Conservation (phyloP, 2,113 vertebrate genomes). For the Myotis davidii region DNA sequence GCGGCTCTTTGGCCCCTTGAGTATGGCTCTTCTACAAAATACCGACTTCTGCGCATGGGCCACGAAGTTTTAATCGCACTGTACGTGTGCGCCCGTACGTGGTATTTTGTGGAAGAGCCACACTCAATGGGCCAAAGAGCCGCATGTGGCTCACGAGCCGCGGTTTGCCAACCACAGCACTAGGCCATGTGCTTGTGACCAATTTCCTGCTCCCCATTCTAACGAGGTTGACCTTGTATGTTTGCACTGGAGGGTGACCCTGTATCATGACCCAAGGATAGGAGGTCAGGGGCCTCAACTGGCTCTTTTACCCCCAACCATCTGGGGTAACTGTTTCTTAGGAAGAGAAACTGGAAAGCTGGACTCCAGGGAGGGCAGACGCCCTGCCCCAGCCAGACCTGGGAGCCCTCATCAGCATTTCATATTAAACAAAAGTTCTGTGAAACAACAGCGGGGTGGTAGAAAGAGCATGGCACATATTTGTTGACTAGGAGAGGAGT, state of each 20-base stretch:
- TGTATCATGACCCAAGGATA: accelerated
- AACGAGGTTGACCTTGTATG: background rate
- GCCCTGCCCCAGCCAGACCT: accelerated
- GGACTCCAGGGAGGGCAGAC: background rate
- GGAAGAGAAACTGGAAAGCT: background rate
- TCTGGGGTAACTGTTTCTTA: background rate
- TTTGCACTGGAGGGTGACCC: background rate
- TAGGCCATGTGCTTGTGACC: background rate
- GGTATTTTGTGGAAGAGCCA: too few species aligned
- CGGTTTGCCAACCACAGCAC: too few species aligned
- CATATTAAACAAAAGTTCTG: background rate
- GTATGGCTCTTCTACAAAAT: too few species aligned
- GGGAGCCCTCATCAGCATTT: background rate
- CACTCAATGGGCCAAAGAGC: too few species aligned
- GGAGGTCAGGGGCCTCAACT: too few species aligned
- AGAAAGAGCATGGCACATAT: background rate
- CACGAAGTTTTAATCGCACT: too few species aligned
- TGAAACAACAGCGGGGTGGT: background rate
- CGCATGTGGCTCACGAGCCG: too few species aligned
- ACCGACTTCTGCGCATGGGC: too few species aligned
- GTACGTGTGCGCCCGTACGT: too few species aligned
- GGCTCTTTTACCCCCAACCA: accelerated
- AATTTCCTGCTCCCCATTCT: accelerated
- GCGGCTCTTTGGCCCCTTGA: too few species aligned
- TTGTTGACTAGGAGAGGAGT: background rate